Base-by-base conservation (phyloP, 2,888 invertebrate species). In the Blastobasis adustella region DNA sequence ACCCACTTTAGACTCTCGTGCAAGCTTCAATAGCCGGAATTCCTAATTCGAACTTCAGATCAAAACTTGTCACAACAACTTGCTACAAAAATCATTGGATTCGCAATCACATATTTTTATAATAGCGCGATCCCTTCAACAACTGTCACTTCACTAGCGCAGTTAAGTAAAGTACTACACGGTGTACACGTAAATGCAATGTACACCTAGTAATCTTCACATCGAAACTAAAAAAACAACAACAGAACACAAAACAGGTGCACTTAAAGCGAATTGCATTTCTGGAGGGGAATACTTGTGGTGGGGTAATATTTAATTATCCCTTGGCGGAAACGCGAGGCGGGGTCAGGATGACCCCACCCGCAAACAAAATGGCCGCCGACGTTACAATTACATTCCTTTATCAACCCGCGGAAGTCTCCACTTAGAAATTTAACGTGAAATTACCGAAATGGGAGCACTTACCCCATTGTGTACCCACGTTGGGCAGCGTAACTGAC, bases 241-340 rank as follows among this genome's bases (percentile, higher is more conserved):
- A 47, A 36, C 36, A 50, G 40, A 37, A 45, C 7, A 46, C 41
- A 37, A 40, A 45, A 37, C 40, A 46, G 45, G 49, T 10, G 42
- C 37, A 46, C 38, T 41, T 71, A 74, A 58, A 66, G 67, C 72
- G 73, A 75, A 79, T 71, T 76, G 74, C 72, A 74, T 70, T 74
- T 71, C 67, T 71, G 73, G 66, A 76, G 75, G 82, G 82, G 82
- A 77, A 77, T 69, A 63, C 61, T 63, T 65, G 70, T 79, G 74
- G 86, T 82, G 82, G 86, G 85, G 85, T 79, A 79, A 79, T 79
- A 83, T 82, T 85, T 87, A 87, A 88, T 86, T 87, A 85, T 85
- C 74, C 80, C 63, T 70, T 72, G 57, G 76, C 85, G 87, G 87
- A 86, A 86, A 80, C 69, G 76, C 73, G 61, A 86, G 88, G 88